phyloP scores from a whole-genome alignment of 2,888 invertebrate genomes.

The Frankliniella intonsa region DNA sequence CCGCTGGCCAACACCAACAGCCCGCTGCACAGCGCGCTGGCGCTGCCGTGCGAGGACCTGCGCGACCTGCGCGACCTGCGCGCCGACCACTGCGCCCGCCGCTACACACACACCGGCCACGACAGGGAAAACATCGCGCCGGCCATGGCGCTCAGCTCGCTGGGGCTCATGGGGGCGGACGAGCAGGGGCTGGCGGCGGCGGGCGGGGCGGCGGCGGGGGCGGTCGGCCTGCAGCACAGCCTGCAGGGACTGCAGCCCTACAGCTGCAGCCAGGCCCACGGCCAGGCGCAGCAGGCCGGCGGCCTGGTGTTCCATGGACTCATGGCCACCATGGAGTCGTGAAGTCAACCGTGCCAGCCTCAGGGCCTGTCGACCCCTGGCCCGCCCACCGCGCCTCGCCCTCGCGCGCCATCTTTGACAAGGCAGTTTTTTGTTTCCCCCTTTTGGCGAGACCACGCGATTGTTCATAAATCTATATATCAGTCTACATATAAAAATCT shows the following conservation, averaged over 20 bases:
- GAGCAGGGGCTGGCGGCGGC: background rate
- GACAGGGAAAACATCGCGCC: constrained; percentile 20
- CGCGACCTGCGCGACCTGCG: background rate
- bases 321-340: constrained; percentile 23
- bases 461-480: constrained; percentile 24
- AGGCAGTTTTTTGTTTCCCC: background rate
- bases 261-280: constrained; percentile 15
- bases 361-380: background rate
- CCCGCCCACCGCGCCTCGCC: background rate
- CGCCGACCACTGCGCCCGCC: background rate
- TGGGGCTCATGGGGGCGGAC: background rate
- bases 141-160: background rate
- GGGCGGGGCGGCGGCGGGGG: background rate
- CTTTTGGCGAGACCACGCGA: constrained; percentile 10
- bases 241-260: constrained; percentile 1
- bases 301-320: background rate
- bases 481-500: background rate
- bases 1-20: constrained; percentile 58
- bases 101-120: background rate
- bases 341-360: background rate
- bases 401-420: background rate
- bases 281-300: background rate
- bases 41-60: background rate
- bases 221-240: background rate
- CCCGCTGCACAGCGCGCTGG: constrained; percentile 51